These are phyloP conservation scores for Cerastis leucographa DNA, from an alignment of 2,888 invertebrate genomes.

Conservation along the genomic window DNA sequence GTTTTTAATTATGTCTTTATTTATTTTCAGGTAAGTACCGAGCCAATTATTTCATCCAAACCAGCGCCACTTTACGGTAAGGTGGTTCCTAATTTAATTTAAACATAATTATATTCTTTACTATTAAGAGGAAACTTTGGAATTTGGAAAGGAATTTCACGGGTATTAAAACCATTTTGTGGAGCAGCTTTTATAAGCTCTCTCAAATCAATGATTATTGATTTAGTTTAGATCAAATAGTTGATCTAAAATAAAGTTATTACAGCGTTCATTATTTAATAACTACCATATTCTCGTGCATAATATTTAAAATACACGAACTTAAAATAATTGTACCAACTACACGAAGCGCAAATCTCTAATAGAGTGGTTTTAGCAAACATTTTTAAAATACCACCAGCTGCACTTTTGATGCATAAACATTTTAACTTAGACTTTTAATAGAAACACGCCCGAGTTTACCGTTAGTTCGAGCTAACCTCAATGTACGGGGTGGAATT, in stretches of 20 bases:
- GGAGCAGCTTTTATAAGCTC: not conserved
- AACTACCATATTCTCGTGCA: not conserved
- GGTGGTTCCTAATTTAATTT: not conserved
- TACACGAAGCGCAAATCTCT: conserved; percentile 21
- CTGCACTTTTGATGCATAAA: conserved; percentile 54
- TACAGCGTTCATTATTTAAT: not conserved
- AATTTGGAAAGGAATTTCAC: no score
- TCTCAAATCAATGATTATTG: no score
- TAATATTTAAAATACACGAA: conserved; percentile 27
- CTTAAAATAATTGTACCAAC: conserved; percentile 12
- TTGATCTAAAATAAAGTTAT: not conserved
- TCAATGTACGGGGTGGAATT: conserved; percentile 25
- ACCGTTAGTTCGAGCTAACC: conserved; percentile 29
- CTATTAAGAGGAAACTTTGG: not conserved
- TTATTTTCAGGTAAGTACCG: conserved; percentile 56
- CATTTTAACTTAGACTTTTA: conserved; percentile 57
- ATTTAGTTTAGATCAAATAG: no score
- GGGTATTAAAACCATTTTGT: not conserved
- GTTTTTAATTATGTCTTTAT: conserved; percentile 15
- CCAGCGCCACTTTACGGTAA: conserved; percentile 31
- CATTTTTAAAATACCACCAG: conserved; percentile 51
- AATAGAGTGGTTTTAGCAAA: conserved; percentile 27
- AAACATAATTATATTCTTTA: not conserved
- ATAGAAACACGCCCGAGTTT: conserved; percentile 50
- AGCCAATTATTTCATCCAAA: not conserved